These are phyloP conservation scores for Pterostichus niger DNA, from an alignment of 2,888 invertebrate species.

Conservation along the genomic window DNA sequence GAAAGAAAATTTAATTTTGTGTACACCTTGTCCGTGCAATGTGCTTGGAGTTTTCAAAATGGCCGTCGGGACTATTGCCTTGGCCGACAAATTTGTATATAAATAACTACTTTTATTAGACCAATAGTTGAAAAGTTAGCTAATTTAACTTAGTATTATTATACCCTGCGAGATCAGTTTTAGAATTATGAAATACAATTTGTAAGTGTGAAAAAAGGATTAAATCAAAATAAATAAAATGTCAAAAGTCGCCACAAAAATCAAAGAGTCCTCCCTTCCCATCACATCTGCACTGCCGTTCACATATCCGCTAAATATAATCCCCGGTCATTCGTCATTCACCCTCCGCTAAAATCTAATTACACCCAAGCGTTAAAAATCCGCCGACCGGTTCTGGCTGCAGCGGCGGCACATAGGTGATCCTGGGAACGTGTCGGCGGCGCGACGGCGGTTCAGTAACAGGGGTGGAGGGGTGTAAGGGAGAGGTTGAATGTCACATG, in stretches of 20 bases:
- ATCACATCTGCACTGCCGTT: neutral
- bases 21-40: too few relatives aligned
- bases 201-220: neutral
- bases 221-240: constrained; percentile 4
- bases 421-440: constrained; percentile 32
- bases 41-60: too few relatives aligned
- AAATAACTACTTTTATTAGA: too few relatives aligned
- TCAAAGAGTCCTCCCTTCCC: neutral
- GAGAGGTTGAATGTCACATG: constrained; percentile 43
- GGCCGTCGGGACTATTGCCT: too few relatives aligned
- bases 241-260: neutral
- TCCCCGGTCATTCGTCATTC: constrained; percentile 41
- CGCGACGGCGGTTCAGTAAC: neutral
- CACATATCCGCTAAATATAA: constrained; percentile 21
- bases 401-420: constrained; percentile 40
- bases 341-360: constrained; percentile 51
- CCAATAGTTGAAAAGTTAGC: too few relatives aligned
- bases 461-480: constrained; percentile 5
- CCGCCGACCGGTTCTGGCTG: constrained; percentile 31
- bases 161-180: too few relatives aligned
- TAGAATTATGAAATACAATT: neutral
- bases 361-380: constrained; percentile 56
- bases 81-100: too few relatives aligned
- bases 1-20: too few relatives aligned
- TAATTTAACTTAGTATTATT: too few relatives aligned